Evolutionary conservation across 1,140 invertebrate genomes (phyloP), one percentile per base, ranked within the genome.

Genomic region (Lethocerus indicus): DNA sequence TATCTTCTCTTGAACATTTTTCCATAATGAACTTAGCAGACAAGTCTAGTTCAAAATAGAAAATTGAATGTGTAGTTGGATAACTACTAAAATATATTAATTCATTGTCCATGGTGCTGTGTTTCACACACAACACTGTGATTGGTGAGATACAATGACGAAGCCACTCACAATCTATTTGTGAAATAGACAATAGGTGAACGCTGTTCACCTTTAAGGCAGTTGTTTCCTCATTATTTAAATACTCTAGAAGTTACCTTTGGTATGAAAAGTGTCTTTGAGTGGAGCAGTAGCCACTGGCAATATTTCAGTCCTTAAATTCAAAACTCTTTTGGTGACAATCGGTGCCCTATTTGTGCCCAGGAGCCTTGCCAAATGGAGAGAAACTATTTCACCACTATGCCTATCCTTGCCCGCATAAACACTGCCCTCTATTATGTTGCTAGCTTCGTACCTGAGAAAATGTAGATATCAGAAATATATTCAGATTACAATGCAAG

Each of bases 321-420:
- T 75, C 12, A 96, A 67, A 60, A 70, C 77, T 57, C 89, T 69
- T 40, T 86, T 84, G 24, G 81, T 78, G 26, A 78, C 78, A 36
- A 92, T 70, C 1, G 89, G 86, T 25, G 80, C 80, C 67, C 81
- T 74, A 56, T 79, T 74, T 46, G 90, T 71, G 47, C 81, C 78
- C 16, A 95, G 64, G 20, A 92, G 65, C 46, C 81, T 76, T 41
- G 81, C 82, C 51, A 94, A 68, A 67, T 92, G 87, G 67, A 93
- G 94, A n/a, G 83, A 83, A 57, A 86, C 80, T n/a, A 94, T 81
- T 73, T 96, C 91, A n/a, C 86, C 87, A 65, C 86, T 86, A 60
- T 93, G 87, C 12, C 90, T 69, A 64, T 96, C 91, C 64, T 83
- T 85, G 16, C 91, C 91, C 40, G 76, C 75, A 70, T 91, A 92